These are phyloP conservation scores for Calephelis virginiensis DNA, from an alignment of 1,140 invertebrate genomes.

Conservation along the genomic window DNA sequence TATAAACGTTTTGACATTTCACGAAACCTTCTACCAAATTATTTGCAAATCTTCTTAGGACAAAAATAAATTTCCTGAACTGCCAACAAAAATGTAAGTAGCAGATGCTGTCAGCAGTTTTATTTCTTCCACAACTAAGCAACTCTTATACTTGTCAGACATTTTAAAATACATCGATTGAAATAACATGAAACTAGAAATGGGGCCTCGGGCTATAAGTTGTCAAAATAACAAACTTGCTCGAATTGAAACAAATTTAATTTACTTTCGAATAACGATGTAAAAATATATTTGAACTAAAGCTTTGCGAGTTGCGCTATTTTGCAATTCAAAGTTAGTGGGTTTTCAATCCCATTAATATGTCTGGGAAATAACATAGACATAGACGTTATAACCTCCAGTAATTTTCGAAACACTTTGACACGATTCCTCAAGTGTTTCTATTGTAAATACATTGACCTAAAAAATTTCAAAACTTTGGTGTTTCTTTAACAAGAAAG, in stretches of 20 bases:
- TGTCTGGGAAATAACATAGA: slow-evolving; percentile 39
- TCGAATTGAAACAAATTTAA: slow-evolving; percentile 26
- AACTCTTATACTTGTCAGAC: slow-evolving; percentile 1
- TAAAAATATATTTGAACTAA: slow-evolving; percentile 42
- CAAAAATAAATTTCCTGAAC: no score
- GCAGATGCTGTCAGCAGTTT: slow-evolving; percentile 1
- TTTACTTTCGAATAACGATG: slow-evolving; percentile 36
- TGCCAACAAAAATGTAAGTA: not conserved
- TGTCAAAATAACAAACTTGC: not conserved
- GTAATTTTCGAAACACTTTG: slow-evolving; percentile 9
- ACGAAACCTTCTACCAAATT: no score
- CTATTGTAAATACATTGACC: not conserved
- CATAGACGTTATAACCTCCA: slow-evolving; percentile 7
- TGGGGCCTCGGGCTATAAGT: no score
- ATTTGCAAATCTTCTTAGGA: no score
- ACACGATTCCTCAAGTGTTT: not conserved
- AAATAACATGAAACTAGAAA: not conserved
- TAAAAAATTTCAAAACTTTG: not conserved
- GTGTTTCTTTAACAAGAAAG: not conserved
- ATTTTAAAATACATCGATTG: slow-evolving; percentile 11
- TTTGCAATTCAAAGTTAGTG: slow-evolving; percentile 70
- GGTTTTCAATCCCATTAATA: slow-evolving; percentile 72
- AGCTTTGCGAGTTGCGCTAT: slow-evolving; percentile 56
- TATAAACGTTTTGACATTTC: no score
- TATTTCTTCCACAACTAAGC: not conserved